Evolutionary conservation across 2,797 vertebrate species (phyloP), one percentile per base, ranked within the genome.

Genomic region (Oreortyx pictus): DNA sequence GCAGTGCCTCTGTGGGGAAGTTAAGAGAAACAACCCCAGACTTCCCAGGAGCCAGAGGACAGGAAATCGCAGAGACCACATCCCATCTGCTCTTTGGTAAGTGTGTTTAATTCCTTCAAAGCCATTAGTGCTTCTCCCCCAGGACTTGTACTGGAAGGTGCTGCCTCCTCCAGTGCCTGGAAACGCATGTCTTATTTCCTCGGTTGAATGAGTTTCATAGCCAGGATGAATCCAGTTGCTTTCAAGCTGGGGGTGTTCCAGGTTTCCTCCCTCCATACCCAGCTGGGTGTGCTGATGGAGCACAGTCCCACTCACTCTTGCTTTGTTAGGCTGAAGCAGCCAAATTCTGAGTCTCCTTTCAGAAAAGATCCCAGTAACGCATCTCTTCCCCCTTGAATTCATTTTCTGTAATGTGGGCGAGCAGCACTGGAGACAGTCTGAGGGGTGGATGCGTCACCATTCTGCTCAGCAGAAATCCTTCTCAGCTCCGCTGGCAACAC

Each of bases 81-180:
- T 84, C 57, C 60, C 90, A 79, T 12, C 67, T 49, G 67, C 64
- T 76, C 1, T 2, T 56, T 2, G 0, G 1, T 19, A 41, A 20
- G 31, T 16, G 13, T 7, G 57, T 41, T 78, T 65, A 68, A 65
- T 54, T 83, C 68, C 76, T 94, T 75, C 65, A 80, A 75, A 95
- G 75, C 61, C 57, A 82, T 77, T 77, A 94, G 43, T 37, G 90
- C 59, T 72, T 90, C 79, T 91, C 68, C 41, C 35, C 8, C 0
- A 2, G 88, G 86, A 89, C 72, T 89, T 11, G 8, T 68, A 39
- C 75, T 81, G 89, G 82, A 92, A 94, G 89, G 82, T 75, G 76
- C 49, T 93, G 84, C 82, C 91, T 91, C 78, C 83, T 87, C 80
- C 86, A 73, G 62, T 31, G 91, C 50, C 82, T 89, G 82, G 82